Conservation (phyloP, 2,888 invertebrate species). For the Euphydryas editha region DNA sequence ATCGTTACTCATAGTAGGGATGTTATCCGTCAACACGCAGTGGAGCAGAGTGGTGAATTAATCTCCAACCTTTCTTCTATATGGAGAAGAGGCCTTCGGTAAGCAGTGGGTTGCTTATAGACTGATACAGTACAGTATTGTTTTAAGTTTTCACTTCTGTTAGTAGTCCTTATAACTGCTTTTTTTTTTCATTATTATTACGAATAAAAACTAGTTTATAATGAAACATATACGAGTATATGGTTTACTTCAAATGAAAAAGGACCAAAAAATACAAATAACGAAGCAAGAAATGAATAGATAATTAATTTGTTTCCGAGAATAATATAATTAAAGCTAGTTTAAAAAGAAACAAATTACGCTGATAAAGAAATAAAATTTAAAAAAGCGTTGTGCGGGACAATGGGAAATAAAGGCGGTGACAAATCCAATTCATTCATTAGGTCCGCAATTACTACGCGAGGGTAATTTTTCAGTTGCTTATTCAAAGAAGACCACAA, state of each 20-base stretch:
- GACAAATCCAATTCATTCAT: constrained; percentile 33
- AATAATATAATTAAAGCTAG: constrained; percentile 12
- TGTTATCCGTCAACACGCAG: too few species aligned
- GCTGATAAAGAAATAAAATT: constrained; percentile 8
- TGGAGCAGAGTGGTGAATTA: too few species aligned
- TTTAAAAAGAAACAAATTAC: constrained; percentile 17
- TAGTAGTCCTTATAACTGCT: too few species aligned
- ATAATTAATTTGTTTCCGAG: background rate
- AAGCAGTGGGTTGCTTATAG: too few species aligned
- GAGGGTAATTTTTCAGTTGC: constrained; percentile 20
- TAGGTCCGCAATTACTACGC: constrained; percentile 26
- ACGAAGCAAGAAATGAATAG: background rate
- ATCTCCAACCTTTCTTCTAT: too few species aligned
- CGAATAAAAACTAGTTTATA: background rate
- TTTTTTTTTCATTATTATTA: too few species aligned
- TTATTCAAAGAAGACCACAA: constrained; percentile 10
- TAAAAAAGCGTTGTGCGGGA: constrained; percentile 7
- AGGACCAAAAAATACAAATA: background rate
- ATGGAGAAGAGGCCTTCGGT: too few species aligned
- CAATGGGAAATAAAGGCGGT: constrained; percentile 19
- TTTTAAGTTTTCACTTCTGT: background rate
- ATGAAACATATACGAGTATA: background rate
- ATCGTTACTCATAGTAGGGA: too few species aligned
- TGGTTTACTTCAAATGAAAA: background rate
- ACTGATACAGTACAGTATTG: too few species aligned